Base-by-base conservation (phyloP, 2,888 invertebrate species). In the Tachystola acroxantha region DNA sequence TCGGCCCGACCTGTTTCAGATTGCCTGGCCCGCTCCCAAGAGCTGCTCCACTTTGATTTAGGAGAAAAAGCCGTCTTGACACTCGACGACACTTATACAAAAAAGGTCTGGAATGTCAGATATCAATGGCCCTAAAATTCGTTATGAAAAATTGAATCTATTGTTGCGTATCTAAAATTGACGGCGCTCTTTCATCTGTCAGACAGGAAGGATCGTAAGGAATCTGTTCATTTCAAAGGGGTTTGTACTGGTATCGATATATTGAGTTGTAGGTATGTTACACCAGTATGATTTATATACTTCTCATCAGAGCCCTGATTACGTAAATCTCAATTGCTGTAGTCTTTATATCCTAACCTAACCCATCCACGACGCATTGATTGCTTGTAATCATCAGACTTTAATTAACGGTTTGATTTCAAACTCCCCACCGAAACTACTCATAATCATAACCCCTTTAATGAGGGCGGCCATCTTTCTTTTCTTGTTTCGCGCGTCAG, bases 41-140 rank as follows among this genome's bases (percentile, higher is more conserved):
- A 73, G 80, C 70, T 72, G 65, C 82, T 84, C 74, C 77, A 78
- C 81, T 84, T 81, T 81, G 80, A 84, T 82, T 82, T 80, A 84
- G 74, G 78, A 70, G 74, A 73, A 81, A 82, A 78, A 75, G 74
- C 70, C 74, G 74, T 73, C 76, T 76, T 67, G 66, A 71, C 63
- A 66, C 64, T 69, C 62, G 50, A 55, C 49, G 57, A 64, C 65
- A 60, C 61, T 61, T 68, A 50, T 48, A 51, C 53, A 60, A 60
- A 71, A 71, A 67, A 62, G 57, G 52, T 56, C 43, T 47, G 56
- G 48, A 57, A 60, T 50, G 51, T 54, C 57, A 61, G 60, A 64
- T 49, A 57, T 50, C 50, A 45, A 41, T 40, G 38, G 40, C 30
- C 39, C 45, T 40, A 48, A 53, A 47, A 16, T 4, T 16, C 16